A percentile compares a stretch with the other conserved stretches of the same genome.
Evolutionary conservation across 2,113 vertebrate species (phyloP).

Genomic region (Pao palembangensis): DNA sequence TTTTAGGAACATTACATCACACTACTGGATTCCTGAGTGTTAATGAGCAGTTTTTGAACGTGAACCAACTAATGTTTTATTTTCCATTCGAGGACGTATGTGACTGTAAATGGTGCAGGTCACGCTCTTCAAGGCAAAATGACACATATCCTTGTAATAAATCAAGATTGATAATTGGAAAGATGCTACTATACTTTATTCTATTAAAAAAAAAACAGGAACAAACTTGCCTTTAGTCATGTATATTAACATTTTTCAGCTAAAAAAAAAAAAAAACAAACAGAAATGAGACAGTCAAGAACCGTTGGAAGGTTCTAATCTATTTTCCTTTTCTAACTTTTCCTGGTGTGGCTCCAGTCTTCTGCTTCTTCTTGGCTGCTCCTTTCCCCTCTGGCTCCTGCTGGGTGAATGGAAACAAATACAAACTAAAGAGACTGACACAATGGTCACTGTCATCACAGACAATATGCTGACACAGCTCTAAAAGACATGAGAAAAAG

Average conservation of each 20-base stretch:
- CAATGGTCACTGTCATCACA: not conserved
- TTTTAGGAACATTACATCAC: too few species aligned
- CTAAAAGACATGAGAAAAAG: not conserved
- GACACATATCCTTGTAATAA: too few species aligned
- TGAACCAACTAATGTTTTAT: too few species aligned
- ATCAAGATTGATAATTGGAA: too few species aligned
- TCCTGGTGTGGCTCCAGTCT: slow-evolving; percentile 61
- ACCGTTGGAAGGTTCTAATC: not conserved
- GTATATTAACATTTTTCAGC: not conserved
- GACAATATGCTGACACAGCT: not conserved
- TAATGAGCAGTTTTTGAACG: too few species aligned
- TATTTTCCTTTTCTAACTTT: slow-evolving; percentile 85
- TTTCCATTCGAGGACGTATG: too few species aligned
- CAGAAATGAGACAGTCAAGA: not conserved
- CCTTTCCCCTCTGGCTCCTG: slow-evolving; percentile 84
- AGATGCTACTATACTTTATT: not conserved
- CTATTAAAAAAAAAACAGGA: not conserved
- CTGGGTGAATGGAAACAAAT: not conserved
- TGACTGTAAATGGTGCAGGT: too few species aligned
- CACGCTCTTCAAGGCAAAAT: too few species aligned
- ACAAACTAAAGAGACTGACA: not conserved
- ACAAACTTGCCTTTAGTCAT: not conserved
- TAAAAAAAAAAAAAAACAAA: not conserved
- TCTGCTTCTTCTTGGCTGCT: slow-evolving; percentile 86
- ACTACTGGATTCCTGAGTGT: too few species aligned